Conservation (phyloP, 92 coral and sea anemone genomes). For the Ricordea florida region DNA sequence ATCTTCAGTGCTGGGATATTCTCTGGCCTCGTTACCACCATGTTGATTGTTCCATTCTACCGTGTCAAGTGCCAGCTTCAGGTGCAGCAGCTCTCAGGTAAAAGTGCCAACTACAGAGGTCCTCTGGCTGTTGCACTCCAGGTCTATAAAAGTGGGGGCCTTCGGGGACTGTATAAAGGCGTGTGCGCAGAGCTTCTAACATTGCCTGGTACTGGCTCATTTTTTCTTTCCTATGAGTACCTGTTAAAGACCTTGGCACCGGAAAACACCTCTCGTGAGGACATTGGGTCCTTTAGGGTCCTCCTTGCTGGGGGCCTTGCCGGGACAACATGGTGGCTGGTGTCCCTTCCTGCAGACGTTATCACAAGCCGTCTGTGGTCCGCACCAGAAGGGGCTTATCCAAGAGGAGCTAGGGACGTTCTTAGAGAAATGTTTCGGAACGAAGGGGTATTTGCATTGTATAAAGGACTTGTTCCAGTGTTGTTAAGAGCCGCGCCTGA, state of each 20-base stretch:
- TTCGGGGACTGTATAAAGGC: slow-evolving; percentile 79
- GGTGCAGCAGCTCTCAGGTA: slow-evolving; percentile 73
- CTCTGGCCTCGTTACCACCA: slow-evolving; percentile 56
- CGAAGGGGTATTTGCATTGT: slow-evolving; percentile 72
- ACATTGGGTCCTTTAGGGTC: slow-evolving; percentile 66
- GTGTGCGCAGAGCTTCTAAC: slow-evolving; percentile 63
- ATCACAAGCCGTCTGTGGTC: slow-evolving; percentile 83
- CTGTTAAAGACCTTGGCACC: slow-evolving; percentile 43
- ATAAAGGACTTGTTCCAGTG: slow-evolving; percentile 80
- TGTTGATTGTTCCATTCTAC: slow-evolving; percentile 72
- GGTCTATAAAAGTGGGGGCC: slow-evolving; percentile 54
- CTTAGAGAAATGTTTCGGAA: slow-evolving; percentile 49
- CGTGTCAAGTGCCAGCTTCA: slow-evolving; percentile 86
- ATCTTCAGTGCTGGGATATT: slow-evolving; percentile 79
- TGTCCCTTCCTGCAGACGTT: slow-evolving; percentile 79
- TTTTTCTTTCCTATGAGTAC: slow-evolving; percentile 79
- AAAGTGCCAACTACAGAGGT: slow-evolving; percentile 63
- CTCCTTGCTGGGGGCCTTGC: slow-evolving; percentile 82
- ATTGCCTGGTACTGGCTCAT: slow-evolving; percentile 76
- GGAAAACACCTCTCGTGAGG: slow-evolving; percentile 67
- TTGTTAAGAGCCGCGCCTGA: slow-evolving; percentile 81
- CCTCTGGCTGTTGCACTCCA: slow-evolving; percentile 64
- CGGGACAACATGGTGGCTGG: slow-evolving; percentile 78
- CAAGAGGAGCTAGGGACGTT: slow-evolving; percentile 77
- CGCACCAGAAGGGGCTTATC: slow-evolving; percentile 79